Evolutionary conservation across 2,797 vertebrate genomes (phyloP), one percentile per base, ranked within the genome.

Genomic region (Amblyraja radiata): DNA sequence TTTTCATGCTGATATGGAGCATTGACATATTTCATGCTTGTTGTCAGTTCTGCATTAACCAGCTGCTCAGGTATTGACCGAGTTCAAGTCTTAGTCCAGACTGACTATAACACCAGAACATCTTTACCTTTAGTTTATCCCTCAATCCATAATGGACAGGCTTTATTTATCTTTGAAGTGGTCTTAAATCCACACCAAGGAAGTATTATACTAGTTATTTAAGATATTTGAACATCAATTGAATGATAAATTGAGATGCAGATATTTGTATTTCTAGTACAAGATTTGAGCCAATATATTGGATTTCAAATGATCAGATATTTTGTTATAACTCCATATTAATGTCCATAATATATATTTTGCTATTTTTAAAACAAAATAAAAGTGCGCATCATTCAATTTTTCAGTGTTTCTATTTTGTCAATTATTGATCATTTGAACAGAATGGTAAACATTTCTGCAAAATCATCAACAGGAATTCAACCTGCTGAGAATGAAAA

Each of bases 241-340:
- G 95, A 94, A 95, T 93, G 61, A 83, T 94, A 93, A 94, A 93
- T 93, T 93, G 93, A 95, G 94, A 94, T 68, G 61, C 9, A 9
- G n/a, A 16, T 25, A 93, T 74, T 94, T 93, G 93, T 95, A 93
- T 95, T 95, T 95, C 94, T 94, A 96, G 94, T 95, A 96, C 96
- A 95, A 95, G 95, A 94, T 94, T 95, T 94, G 95, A 95, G 94
- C 95, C 95, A 96, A 94, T 96, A 94, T 97, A 95, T 96, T 95
- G 94, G 96, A 95, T 95, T 94, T 96, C 94, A 96, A 94, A 96
- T 95, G 94, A 94, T 95, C 96, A 95, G 94, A 95, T 97, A 97
- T 97, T 97, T 97, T 97, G 95, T 95, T 96, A 97, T 96, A 96
- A 96, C 94, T 95, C 94, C 95, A 95, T 95, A 94, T 96, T 95